These are phyloP conservation scores for Lonchura striata DNA, from an alignment of 2,113 vertebrate species.

Conservation along the genomic window DNA sequence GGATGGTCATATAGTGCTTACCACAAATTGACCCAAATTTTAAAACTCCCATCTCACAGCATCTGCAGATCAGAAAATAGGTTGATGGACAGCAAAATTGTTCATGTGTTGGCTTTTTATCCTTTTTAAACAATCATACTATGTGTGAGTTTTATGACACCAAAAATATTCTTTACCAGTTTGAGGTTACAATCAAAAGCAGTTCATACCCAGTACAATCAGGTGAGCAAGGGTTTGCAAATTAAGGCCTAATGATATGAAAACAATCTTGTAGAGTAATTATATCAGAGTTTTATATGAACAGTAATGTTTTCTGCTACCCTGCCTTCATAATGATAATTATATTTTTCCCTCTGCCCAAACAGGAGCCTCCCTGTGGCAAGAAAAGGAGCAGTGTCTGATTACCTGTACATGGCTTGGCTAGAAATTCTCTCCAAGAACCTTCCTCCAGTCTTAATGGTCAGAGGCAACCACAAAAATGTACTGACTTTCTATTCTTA, in stretches of 20 bases:
- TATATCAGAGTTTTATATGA: background rate
- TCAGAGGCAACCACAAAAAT: slow-evolving; percentile 97
- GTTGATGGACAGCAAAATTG: background rate
- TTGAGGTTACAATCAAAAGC: background rate
- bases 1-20: background rate
- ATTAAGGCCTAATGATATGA: background rate
- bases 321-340: background rate
- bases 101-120: background rate
- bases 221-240: background rate
- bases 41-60: background rate
- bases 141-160: background rate
- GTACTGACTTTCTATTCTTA: slow-evolving; percentile 98
- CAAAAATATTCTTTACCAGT: background rate
- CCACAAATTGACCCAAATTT: background rate
- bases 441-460: slow-evolving; percentile 89
- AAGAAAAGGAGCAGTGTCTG: slow-evolving; percentile 90
- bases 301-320: background rate
- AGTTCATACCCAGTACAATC: background rate
- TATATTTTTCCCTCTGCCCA: background rate
- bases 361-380: slow-evolving; percentile 95
- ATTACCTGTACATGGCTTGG: slow-evolving; percentile 96
- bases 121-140: background rate
- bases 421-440: slow-evolving; percentile 91
- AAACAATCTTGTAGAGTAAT: background rate
- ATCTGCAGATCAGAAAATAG: background rate